Base-by-base conservation (phyloP, 2,113 vertebrate species). In the Rhipidura dahli region DNA sequence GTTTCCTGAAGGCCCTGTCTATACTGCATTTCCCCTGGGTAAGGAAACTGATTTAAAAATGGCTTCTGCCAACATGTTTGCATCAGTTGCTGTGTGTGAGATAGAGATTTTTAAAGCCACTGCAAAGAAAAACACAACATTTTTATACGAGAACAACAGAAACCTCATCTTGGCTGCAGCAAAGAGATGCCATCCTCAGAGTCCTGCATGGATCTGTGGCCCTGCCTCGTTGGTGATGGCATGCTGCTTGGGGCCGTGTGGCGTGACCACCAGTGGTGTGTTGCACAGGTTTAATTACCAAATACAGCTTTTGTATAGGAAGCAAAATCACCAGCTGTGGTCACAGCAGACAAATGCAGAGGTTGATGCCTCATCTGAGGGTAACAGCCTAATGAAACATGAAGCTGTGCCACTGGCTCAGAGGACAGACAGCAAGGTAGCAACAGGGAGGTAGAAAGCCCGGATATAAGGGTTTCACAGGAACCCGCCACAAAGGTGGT, bases 1-100 rank as follows among this genome's bases (percentile, higher is more conserved):
- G 77, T 88, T 95, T 97, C 95, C 96, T 97, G 95, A 97, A 97
- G 96, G 96, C 91, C 93, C 65, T 94, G 89, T 96, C 93, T 96
- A 96, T 92, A 65, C 63, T 84, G 88, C 93, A 96, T 96, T 94
- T 96, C 96, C 95, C 95, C 61, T 96, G 95, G 95, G 96, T 94
- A 83, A 93, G 93, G 87, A 95, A 96, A 97, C 91, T 79, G 92
- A 94, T 97, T 97, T 96, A 94, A 96, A 95, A 97, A 96, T 83
- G 77, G 78, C 88, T 95, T 90, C 84, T 94, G 79, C 78, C 80
- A 96, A 95, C 35, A 2, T 27, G 53, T 69, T 89, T 79, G 39
- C 69, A 87, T 73, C 84, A 82, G 90, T 87, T 2, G 3, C 83
- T 94, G 33, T 68, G 84, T 80, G 93, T 33, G 45, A 93, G 54